A percentile compares a stretch with the other conserved stretches of the same genome.
Conservation (phyloP, 2,888 invertebrate genomes). For the Agrochola lota region DNA sequence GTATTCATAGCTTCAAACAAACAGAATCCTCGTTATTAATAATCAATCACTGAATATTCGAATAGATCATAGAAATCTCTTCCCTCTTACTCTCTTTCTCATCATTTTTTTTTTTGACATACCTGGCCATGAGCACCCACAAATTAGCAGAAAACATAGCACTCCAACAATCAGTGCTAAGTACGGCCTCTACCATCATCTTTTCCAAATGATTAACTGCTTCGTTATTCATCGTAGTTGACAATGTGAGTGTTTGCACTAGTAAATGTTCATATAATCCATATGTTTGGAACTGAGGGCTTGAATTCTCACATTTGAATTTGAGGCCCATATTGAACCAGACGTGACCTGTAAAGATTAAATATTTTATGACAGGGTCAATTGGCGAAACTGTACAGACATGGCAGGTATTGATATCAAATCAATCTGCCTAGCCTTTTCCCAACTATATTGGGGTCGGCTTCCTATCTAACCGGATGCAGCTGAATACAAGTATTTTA, state of each 20-base stretch:
- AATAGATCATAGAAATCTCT: not conserved
- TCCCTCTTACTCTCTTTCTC: not conserved
- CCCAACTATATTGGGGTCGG: too few species aligned
- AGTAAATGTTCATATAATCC: slow-evolving; percentile 80
- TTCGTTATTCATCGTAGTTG: slow-evolving; percentile 70
- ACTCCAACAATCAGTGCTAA: slow-evolving; percentile 73
- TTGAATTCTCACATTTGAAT: slow-evolving; percentile 63
- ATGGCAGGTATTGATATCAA: not conserved
- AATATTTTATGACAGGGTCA: not conserved
- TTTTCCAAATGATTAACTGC: slow-evolving; percentile 75
- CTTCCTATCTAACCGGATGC: too few species aligned
- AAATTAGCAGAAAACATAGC: slow-evolving; percentile 82
- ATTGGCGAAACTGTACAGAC: not conserved
- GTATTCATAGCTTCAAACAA: not conserved
- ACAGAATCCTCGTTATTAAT: not conserved
- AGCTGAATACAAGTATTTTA: too few species aligned
- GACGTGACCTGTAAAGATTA: slow-evolving; percentile 76
- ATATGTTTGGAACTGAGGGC: slow-evolving; percentile 49
- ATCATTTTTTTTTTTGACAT: not conserved
- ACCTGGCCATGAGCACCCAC: slow-evolving; percentile 83
- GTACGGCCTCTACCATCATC: slow-evolving; percentile 75
- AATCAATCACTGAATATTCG: not conserved
- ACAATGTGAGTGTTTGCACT: slow-evolving; percentile 70
- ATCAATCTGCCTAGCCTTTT: too few species aligned
- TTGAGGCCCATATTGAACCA: slow-evolving; percentile 77